Evolutionary conservation across 2,888 invertebrate genomes (phyloP).

Genomic region (Drosophila ezoana): DNA sequence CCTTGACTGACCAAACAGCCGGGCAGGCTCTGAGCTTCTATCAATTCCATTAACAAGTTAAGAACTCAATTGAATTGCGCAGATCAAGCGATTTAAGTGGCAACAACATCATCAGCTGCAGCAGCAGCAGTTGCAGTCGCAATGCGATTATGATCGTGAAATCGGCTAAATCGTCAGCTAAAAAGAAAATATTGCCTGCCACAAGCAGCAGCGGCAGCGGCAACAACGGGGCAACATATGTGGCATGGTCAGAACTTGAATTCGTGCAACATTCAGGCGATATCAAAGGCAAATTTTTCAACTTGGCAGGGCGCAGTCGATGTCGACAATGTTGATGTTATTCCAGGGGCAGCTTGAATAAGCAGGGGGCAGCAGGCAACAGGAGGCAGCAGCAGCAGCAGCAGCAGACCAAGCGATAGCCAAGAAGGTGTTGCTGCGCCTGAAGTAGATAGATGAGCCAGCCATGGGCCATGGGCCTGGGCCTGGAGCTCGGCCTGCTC

Average conservation of each 20-base stretch:
- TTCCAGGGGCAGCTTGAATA: conserved; percentile 26
- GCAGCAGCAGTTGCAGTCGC: conserved; percentile 15
- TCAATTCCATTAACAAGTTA: conserved; percentile 51
- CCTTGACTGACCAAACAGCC: conserved; percentile 21
- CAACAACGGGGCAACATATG: conserved; percentile 9
- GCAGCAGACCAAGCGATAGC: conserved; percentile 28
- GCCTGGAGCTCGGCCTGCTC: conserved; percentile 1
- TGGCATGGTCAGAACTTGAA: conserved; percentile 41
- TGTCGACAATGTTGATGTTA: conserved; percentile 36
- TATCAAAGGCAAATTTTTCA: conserved; percentile 78
- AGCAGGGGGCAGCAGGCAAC: conserved; percentile 30
- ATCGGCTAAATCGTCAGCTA: conserved; percentile 70
- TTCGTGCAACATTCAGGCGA: conserved; percentile 43
- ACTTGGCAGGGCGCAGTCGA: conserved; percentile 41
- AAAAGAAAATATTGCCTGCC: conserved; percentile 66
- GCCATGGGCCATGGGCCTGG: neutral
- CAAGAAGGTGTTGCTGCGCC: conserved; percentile 72
- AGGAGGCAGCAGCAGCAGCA: conserved; percentile 8
- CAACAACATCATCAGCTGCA: conserved; percentile 58
- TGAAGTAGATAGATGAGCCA: conserved; percentile 73
- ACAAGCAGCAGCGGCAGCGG: conserved; percentile 10
- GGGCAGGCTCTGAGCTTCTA: conserved; percentile 24
- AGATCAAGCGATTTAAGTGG: conserved; percentile 54
- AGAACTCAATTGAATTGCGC: conserved; percentile 46
- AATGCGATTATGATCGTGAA: conserved; percentile 71